Conservation (phyloP, 2,113 vertebrate species). For the Cebidichthys violaceus region DNA sequence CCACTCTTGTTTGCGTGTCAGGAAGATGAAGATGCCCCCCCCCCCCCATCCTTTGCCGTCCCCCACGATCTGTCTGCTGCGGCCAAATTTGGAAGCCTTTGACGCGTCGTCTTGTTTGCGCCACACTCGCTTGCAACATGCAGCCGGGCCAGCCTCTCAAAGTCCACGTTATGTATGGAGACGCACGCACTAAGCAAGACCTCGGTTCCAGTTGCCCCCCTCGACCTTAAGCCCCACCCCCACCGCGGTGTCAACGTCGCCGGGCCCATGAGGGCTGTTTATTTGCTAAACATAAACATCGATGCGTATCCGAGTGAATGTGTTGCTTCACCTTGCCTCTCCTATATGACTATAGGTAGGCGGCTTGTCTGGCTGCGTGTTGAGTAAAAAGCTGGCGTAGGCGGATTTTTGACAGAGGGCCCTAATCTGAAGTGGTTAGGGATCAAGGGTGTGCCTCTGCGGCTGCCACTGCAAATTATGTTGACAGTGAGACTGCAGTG, state of each 20-base stretch:
- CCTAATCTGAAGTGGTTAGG: conserved; percentile 36
- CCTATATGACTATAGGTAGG: not conserved
- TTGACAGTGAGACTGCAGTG: conserved; percentile 26
- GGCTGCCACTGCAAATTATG: conserved; percentile 29
- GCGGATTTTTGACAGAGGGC: conserved; percentile 38
- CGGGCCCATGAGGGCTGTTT: too few relatives aligned
- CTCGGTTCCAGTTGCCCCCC: not conserved
- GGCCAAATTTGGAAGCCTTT: conserved; percentile 45
- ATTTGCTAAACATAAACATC: not conserved
- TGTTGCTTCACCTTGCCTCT: conserved; percentile 13
- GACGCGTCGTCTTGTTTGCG: conserved; percentile 35
- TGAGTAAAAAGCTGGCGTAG: conserved; percentile 37
- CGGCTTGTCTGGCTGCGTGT: conserved; percentile 1
- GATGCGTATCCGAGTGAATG: not conserved
- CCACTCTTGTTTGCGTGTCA: conserved; percentile 28
- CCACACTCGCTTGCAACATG: conserved; percentile 39
- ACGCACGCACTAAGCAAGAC: conserved; percentile 7
- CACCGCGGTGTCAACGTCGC: not conserved
- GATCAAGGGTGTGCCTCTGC: conserved; percentile 52
- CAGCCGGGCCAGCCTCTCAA: conserved; percentile 41
- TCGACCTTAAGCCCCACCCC: not conserved
- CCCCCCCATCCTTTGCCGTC: not conserved
- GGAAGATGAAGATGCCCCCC: conserved; percentile 17
- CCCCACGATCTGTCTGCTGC: conserved; percentile 7
- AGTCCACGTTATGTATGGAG: conserved; percentile 40